These are phyloP conservation scores for Pseudorhombus dupliciocellatus DNA, from an alignment of 2,113 vertebrate species.

Conservation along the genomic window DNA sequence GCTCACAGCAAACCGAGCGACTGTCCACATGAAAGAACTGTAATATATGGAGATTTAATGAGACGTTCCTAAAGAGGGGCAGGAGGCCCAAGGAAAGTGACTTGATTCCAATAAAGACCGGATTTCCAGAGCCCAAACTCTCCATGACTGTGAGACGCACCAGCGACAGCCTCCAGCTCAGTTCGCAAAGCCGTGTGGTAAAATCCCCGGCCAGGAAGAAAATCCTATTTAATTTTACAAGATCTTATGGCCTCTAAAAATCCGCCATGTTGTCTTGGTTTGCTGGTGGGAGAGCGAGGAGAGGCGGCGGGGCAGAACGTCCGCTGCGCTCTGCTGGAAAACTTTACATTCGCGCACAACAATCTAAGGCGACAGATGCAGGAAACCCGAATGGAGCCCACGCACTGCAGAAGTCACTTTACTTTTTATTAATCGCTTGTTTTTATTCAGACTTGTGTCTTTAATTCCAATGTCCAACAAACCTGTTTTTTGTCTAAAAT, in stretches of 20 bases:
- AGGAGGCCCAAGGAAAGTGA: slow-evolving; percentile 68
- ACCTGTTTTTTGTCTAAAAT: not conserved
- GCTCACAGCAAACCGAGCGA: slow-evolving; percentile 35
- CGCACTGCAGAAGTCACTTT: not conserved
- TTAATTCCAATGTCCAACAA: not conserved
- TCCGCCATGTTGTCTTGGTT: slow-evolving; percentile 69
- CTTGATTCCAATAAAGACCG: slow-evolving; percentile 68
- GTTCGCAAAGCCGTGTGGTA: slow-evolving; percentile 73
- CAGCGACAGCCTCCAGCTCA: slow-evolving; percentile 73
- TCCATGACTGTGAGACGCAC: slow-evolving; percentile 59
- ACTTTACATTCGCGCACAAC: slow-evolving; percentile 28
- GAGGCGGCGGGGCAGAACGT: slow-evolving; percentile 41
- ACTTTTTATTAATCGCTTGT: not conserved
- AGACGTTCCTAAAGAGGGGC: slow-evolving; percentile 66
- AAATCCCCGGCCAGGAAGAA: slow-evolving; percentile 77
- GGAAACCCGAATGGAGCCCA: slow-evolving; percentile 2
- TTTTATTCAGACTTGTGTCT: not conserved
- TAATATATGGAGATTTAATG: slow-evolving; percentile 30
- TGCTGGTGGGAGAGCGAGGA: slow-evolving; percentile 39
- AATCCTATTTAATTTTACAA: slow-evolving; percentile 83
- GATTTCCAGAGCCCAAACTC: slow-evolving; percentile 70
- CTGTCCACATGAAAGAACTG: slow-evolving; percentile 61
- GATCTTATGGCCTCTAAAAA: slow-evolving; percentile 72
- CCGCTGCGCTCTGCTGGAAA: slow-evolving; percentile 42
- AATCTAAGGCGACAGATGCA: slow-evolving; percentile 21